phyloP scores from a whole-genome alignment of 2,888 invertebrate genomes.

The Nephrocerus scutellatus region DNA sequence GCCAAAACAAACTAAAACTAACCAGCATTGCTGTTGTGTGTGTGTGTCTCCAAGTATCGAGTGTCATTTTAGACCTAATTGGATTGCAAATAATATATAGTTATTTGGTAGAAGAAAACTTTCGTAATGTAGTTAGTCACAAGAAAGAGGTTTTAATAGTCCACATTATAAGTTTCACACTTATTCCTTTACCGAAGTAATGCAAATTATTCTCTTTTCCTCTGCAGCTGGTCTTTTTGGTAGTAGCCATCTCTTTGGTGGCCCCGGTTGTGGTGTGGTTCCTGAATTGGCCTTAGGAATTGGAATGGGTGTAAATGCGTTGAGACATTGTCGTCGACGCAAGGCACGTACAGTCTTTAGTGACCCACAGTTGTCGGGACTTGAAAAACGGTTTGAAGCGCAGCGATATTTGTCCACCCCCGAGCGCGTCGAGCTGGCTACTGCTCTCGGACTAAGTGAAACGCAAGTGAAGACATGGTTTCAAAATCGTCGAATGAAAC shows the following conservation, averaged over 20 bases:
- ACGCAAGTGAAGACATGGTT: slow-evolving; percentile 98
- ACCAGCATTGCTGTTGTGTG: no score
- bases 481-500: slow-evolving; percentile 95
- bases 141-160: no score
- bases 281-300: slow-evolving; percentile 46
- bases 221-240: slow-evolving; percentile 44
- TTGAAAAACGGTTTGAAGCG: slow-evolving; percentile 91
- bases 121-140: no score
- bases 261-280: slow-evolving; percentile 38
- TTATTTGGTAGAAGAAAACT: no score
- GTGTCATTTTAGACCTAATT: no score
- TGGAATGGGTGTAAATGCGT: slow-evolving; percentile 53
- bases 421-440: slow-evolving; percentile 89
- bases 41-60: no score
- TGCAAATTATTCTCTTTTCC: no score
- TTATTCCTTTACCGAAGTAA: no score
- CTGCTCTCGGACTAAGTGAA: slow-evolving; percentile 86
- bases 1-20: no score
- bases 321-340: slow-evolving; percentile 89
- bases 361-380: slow-evolving; percentile 72
- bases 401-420: slow-evolving; percentile 94
- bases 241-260: slow-evolving; percentile 44
- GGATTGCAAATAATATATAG: no score
- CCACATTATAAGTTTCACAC: no score
- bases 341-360: slow-evolving; percentile 94